Base-by-base conservation (phyloP, 2,888 invertebrate species). In the Acrocera orbiculus region DNA sequence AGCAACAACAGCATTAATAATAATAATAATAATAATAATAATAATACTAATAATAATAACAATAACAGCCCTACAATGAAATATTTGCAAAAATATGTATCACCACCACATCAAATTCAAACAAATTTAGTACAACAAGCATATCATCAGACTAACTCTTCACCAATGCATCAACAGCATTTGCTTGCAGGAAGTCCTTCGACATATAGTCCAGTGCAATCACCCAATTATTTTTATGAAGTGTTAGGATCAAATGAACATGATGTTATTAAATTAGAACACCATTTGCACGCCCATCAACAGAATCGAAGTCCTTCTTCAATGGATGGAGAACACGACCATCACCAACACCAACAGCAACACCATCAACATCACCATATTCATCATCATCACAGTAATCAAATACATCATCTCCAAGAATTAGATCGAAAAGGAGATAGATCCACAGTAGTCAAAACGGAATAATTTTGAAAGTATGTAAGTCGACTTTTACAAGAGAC, bases 371-470 rank as follows among this genome's bases (percentile, higher is more conserved):
- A 45, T 15, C 46, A 44, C 35, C 46, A 47, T 32, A 41, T 27
- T 3, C 33, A 34, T 8, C 31, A 31, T 6, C 27, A 32, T 11
- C 20, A 27, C 3, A 38, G 36, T 3, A 39, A 43, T 4, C 38
- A 37, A 4, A 39, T 37, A 7, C 41, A 40, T 3, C 43, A 45
- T 13, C 35, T 40, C 16, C 45, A 44, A 26, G 26, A 32, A 14
- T 25, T 29, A 13, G 29, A 36, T 25, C 22, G 53, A 6, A 54
- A 54, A 37, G 50, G 53, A 28, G 58, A 57, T 25, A 50, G 56
- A 17, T 52, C 53, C 19, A 46, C 56, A n/a, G 50, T 54, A 28
- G 56, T 59, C 16, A 59, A 60, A 47, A 51, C 54, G 49, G 60
- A 59, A 39, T 58, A 44, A 39, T 8, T 16, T 28, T 4, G 4